Percentiles rank a stretch among this genome's conserved stretches.
Evolutionary conservation across 2,888 invertebrate species (phyloP).

Genomic region (Melanophora roralis): DNA sequence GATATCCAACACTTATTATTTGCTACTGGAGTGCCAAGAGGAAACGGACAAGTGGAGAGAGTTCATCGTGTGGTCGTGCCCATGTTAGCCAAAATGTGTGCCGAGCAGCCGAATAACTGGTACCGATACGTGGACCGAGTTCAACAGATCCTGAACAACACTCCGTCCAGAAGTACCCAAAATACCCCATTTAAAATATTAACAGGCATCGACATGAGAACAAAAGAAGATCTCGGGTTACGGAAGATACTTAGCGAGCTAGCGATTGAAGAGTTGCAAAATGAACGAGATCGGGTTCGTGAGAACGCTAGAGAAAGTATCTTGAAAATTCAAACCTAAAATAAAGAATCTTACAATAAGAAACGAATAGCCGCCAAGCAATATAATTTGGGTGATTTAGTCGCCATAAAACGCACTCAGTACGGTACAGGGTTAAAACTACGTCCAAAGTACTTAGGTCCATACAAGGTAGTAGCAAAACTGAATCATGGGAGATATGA

Average conservation of each 20-base stretch:
- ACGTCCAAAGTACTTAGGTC: slow-evolving; percentile 47
- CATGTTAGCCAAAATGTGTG: no score
- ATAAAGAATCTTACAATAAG: slow-evolving; percentile 15
- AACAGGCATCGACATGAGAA: not conserved
- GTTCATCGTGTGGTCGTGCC: no score
- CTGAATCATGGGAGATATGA: slow-evolving; percentile 48
- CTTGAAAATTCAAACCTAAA: slow-evolving; percentile 17
- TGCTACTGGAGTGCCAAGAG: no score
- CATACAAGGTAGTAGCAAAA: slow-evolving; percentile 14
- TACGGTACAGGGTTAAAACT: slow-evolving; percentile 40
- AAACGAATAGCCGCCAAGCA: slow-evolving; percentile 19
- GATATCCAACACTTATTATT: no score
- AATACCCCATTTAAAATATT: slow-evolving; percentile 67
- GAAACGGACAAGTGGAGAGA: no score
- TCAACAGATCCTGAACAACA: no score
- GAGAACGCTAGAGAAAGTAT: not conserved
- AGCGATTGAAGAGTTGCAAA: not conserved
- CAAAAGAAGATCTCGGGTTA: not conserved
- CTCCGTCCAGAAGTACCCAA: no score
- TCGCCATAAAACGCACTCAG: slow-evolving; percentile 44
- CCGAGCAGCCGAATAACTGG: no score
- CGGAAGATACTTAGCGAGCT: not conserved
- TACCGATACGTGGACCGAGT: no score
- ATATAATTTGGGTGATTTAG: slow-evolving; percentile 29
- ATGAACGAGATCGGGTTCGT: not conserved